Evolutionary conservation across 2,113 vertebrate species (phyloP).

Genomic region (Melanerpes formicivorus): DNA sequence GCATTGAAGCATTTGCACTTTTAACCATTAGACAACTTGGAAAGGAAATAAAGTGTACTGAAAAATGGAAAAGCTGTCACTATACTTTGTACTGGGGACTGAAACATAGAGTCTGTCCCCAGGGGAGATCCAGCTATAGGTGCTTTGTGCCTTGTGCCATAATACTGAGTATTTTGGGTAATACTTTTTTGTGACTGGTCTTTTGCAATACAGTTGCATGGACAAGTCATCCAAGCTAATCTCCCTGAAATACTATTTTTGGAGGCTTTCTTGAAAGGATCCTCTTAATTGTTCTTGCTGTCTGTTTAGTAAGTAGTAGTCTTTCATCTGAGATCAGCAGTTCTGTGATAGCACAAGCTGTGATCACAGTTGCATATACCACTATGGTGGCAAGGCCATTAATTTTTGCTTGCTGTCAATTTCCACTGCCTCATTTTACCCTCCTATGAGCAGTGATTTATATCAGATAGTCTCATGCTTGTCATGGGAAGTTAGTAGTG

Average conservation of each 20-base stretch:
- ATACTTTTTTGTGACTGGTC: not conserved
- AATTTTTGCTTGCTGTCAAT: not conserved
- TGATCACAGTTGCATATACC: not conserved
- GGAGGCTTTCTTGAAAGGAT: not conserved
- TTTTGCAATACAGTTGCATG: not conserved
- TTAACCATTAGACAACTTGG: not conserved
- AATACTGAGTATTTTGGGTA: not conserved
- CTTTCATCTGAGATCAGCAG: not conserved
- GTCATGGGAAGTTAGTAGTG: not conserved
- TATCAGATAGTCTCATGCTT: not conserved
- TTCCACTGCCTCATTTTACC: not conserved
- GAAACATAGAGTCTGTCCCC: not conserved
- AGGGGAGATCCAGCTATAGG: not conserved
- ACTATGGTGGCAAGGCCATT: not conserved
- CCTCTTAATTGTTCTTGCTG: not conserved
- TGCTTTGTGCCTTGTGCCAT: not conserved
- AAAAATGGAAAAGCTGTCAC: not conserved
- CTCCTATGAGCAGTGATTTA: not conserved
- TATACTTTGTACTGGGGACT: not conserved
- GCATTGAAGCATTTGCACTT: not conserved
- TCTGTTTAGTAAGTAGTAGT: not conserved
- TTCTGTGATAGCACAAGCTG: not conserved
- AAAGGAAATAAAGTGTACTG: not conserved
- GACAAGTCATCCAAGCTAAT: not conserved
- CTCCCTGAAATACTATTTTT: not conserved